phyloP scores from a whole-genome alignment of 2,888 invertebrate genomes.

The Zygaena filipendulae region DNA sequence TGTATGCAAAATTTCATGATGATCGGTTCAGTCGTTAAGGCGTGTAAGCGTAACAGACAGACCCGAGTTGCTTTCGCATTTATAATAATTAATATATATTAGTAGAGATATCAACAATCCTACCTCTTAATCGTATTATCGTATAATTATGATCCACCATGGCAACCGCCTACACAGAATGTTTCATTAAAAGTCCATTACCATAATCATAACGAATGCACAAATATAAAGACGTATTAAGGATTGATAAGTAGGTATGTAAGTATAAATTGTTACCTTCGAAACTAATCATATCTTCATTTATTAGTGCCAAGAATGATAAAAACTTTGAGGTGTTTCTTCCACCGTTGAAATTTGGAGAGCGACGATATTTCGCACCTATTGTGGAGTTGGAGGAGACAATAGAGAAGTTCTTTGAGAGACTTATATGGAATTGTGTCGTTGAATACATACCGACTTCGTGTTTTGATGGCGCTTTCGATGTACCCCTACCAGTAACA shows the following conservation, averaged over 20 bases:
- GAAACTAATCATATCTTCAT: too few relatives aligned
- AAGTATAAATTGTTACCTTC: too few relatives aligned
- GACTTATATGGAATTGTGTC: conserved; percentile 36
- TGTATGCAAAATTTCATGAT: neutral
- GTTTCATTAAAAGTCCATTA: neutral
- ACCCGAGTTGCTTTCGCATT: neutral
- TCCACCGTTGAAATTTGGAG: conserved; percentile 35
- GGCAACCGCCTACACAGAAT: neutral
- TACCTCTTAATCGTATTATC: neutral
- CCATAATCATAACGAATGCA: too few relatives aligned
- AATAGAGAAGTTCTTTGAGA: conserved; percentile 21
- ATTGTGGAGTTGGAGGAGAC: conserved; percentile 26
- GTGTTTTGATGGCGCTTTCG: conserved; percentile 34
- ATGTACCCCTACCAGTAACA: conserved; percentile 33
- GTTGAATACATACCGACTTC: conserved; percentile 32
- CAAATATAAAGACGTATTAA: too few relatives aligned
- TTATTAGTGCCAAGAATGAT: conserved; percentile 36
- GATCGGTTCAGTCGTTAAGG: neutral
- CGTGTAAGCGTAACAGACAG: neutral
- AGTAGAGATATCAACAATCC: neutral
- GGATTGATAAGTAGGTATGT: too few relatives aligned
- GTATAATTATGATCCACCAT: neutral
- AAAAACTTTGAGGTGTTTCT: conserved; percentile 32
- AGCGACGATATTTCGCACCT: conserved; percentile 40
- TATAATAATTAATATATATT: neutral